Base-by-base conservation (phyloP, 2,797 vertebrate species). In the Manis pentadactyla region DNA sequence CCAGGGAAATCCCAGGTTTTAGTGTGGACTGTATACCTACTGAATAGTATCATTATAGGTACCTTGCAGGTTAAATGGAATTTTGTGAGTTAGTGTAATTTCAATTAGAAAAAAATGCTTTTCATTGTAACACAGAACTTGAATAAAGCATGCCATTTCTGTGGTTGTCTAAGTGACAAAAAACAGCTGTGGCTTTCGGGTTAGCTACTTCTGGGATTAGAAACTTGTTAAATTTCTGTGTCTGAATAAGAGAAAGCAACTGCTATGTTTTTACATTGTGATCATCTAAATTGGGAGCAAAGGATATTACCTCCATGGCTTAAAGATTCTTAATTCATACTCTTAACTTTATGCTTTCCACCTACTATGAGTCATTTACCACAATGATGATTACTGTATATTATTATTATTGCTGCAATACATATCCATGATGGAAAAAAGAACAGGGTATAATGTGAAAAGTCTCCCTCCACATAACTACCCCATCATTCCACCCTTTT, bases 81-180 rank as follows among this genome's bases (percentile, higher is more conserved):
- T 55, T 85, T 91, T 61, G 15, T 95, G 25, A 90, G 25, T 91
- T 81, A 87, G 46, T 81, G 61, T 94, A 66, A 71, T 77, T 79
- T 84, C 12, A 55, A 39, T 63, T 68, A 55, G 64, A 94, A 91
- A 59, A 87, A 34, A 75, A 21, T 21, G 46, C 46, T 75, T 55
- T 64, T n/a, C 83, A 61, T 74, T 87, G 5, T 73, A 75, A 74
- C 39, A 27, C 34, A 81, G n/a, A 79, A 77, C 12, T 96, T 74
- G 27, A 74, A 39, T 74, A 68, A 87, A 90, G 27, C 6, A 13
- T 49, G 6, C 34, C 8, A 13, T 93, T 92, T 93, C 39, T 86
- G 23, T 12, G 8, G 55, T 87, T 90, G 12, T 78, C 11, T 74
- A 94, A 87, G 37, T 23, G 19, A 61, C 31, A 46, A 73, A 83